Evolutionary conservation across 37 sponge, comb jelly and placozoan species (phyloP), one percentile per base, ranked within the genome.

Genomic region (Theonella swinhoei): DNA sequence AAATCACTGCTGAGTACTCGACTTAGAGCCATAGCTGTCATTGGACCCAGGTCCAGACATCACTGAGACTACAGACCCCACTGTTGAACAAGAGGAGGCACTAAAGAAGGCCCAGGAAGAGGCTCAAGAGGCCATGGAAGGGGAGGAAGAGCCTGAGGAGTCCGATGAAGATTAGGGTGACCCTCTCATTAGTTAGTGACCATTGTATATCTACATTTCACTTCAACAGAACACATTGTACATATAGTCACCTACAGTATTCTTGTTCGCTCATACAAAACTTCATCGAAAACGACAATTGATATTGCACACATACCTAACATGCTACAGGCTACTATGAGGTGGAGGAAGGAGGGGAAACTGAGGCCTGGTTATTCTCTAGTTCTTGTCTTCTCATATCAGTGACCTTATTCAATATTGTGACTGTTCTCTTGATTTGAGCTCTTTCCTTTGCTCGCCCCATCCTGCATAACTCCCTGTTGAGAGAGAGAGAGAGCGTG

Each of bases 71-170:
- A 73, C 82, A 41, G 99, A 98, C 80, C 99, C 99, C 31, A 92
- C 97, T 1, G 92, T 85, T 1, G 99, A 98, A 42, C 91, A 96
- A 68, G 99, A 98, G 74, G 60, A 63, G 26, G 97, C 97, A 4
- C 85, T 94, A 32, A 89, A 86, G 80, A 75, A 72, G 74, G 91
- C 92, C 29, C 93, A 94, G 69, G 89, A 89, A 29, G 92, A 94
- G 74, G 90, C 86, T 19, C 85, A 89, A 42, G 93, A 85, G 22
- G 85, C 88, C 33, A 78, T 85, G 68, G 95, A 93, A 37, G 97
- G 96, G 59, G 95, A 95, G 79, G 95, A 47, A 14, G 54, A 47
- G 14, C 54, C 54, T 47, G 98, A 99, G 36, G 97, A 96, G n/a
- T 93, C 91, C n/a, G 95, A 95, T 8, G 99, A 98, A 20, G 99